Base-by-base conservation (phyloP, 2,888 invertebrate genomes). In the Hyposoter dolosus region DNA sequence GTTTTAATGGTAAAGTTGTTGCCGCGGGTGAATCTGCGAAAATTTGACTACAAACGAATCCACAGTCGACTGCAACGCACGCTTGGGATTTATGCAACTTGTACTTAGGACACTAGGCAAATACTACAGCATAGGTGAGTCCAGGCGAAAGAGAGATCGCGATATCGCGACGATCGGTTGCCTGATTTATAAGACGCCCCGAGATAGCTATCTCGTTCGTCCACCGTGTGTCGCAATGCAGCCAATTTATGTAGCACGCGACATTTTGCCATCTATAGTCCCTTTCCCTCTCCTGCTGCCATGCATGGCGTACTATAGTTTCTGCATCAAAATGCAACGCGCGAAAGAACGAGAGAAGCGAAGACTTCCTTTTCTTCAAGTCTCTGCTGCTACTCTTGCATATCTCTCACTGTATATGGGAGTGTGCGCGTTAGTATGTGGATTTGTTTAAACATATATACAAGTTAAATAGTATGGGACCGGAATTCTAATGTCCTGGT, bases 161-260 rank as follows among this genome's bases (percentile, higher is more conserved):
- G 87, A 89, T 89, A 89, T 89, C 89, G 74, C 74, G 76, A 89
- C 86, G 83, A 91, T 91, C 90, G 90, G 89, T 87, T 84, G 89
- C 83, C 88, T 91, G 90, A 90, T 90, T 91, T 90, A 91, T 90
- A 90, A 90, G 88, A 88, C 88, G 88, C 88, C 76, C 79, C 75
- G 69, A 90, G 91, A 90, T 91, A 86, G 83, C 82, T 90, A 91
- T 90, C 90, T 88, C 89, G 86, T 85, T 88, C 87, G 89, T 89
- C 87, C 81, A 80, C 82, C 77, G 88, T 84, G 88, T 90, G 89
- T 90, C 87, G 86, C 87, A 88, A 88, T 89, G 82, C 89, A 85
- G 87, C 90, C 90, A 89, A 91, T 91, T 91, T 90, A 91, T 91
- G 90, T 90, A 91, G 89, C 90, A 91, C 91, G 91, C 91, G 90